Percentiles rank a stretch among this genome's conserved stretches.
These are phyloP conservation scores for Carcina quercana DNA, from an alignment of 2,888 invertebrate species.

Conservation along the genomic window DNA sequence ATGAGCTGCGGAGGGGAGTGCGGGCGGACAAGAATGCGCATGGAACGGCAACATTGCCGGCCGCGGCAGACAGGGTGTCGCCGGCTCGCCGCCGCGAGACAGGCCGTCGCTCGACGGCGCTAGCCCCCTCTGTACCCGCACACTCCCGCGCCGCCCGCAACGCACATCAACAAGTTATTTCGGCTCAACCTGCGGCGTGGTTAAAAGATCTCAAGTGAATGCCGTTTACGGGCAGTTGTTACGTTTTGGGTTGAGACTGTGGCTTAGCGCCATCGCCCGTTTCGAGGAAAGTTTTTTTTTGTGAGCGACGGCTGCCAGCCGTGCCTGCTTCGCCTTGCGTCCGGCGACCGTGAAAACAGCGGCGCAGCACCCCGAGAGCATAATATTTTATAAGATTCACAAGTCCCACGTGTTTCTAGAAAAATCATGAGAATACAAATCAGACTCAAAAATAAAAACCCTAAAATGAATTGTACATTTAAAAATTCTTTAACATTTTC, in stretches of 20 bases:
- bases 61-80: slow-evolving; percentile 96
- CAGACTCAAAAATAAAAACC: too few relatives aligned
- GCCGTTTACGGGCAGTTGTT: slow-evolving; percentile 34
- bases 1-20: slow-evolving; percentile 50
- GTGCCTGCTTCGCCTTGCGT: slow-evolving; percentile 50
- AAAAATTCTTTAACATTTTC: too few relatives aligned
- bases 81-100: slow-evolving; percentile 87
- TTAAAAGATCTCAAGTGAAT: slow-evolving; percentile 50
- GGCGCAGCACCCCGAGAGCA: slow-evolving; percentile 31
- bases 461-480: too few relatives aligned
- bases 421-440: too few relatives aligned
- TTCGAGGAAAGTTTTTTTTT: slow-evolving; percentile 73
- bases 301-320: slow-evolving; percentile 55
- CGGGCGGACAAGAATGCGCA: slow-evolving; percentile 71
- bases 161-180: slow-evolving; percentile 74
- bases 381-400: slow-evolving; percentile 18
- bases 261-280: slow-evolving; percentile 68
- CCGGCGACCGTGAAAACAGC: slow-evolving; percentile 64
- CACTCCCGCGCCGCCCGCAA: slow-evolving; percentile 51
- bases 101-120: slow-evolving; percentile 81
- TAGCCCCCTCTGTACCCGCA: slow-evolving; percentile 51
- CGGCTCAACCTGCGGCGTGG: slow-evolving; percentile 44
- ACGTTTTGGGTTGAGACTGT: slow-evolving; percentile 32
- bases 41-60: slow-evolving; percentile 79
- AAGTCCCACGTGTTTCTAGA: not conserved